Evolutionary conservation across 2,888 invertebrate species (phyloP), one percentile per base, ranked within the genome.

Genomic region (Mesorhabditis spiculigera): DNA sequence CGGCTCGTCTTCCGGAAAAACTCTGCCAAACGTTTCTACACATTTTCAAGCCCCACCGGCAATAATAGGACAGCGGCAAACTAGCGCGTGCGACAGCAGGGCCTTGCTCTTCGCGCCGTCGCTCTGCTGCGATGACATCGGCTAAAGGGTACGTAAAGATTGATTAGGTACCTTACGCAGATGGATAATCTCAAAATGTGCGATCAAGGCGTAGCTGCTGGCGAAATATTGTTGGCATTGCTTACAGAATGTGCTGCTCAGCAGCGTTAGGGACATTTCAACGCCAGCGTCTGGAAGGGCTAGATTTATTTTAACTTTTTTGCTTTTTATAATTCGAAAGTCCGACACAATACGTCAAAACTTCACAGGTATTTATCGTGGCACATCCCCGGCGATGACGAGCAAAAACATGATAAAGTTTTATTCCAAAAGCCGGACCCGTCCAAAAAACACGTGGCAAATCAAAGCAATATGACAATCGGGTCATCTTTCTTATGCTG

Each of bases 51-150:
- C n/a, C n/a, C 58, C n/a, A 50, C 58, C 58, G 58, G n/a, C n/a
- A 50, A 50, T 50, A 50, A n/a, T 50, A 50, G 58, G 58, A 50
- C 8, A 50, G 58, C n/a, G 58, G 58, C 58, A 50, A 50, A 50
- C n/a, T 50, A 10, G 58, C n/a, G 58, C 58, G 58, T 50, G 8
- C 58, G 58, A n/a, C 58, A 28, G 58, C 58, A 10, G 58, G n/a
- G 58, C n/a, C 58, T n/a, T 50, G 10, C 58, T 50, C 58, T 50
- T 50, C n/a, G 58, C 58, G 58, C n/a, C n/a, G 8, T n/a, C n/a
- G 58, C n/a, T 50, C 58, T 2, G 58, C 58, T n/a, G n/a, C 8
- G n/a, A 50, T 50, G 58, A 50, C n/a, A n/a, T 50, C 58, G 8
- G 8, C 58, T 50, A n/a, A 50, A 50, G 8, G 58, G 8, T 50